phyloP scores from a whole-genome alignment of 2,797 vertebrate genomes.

The Eidolon dupreanum region DNA sequence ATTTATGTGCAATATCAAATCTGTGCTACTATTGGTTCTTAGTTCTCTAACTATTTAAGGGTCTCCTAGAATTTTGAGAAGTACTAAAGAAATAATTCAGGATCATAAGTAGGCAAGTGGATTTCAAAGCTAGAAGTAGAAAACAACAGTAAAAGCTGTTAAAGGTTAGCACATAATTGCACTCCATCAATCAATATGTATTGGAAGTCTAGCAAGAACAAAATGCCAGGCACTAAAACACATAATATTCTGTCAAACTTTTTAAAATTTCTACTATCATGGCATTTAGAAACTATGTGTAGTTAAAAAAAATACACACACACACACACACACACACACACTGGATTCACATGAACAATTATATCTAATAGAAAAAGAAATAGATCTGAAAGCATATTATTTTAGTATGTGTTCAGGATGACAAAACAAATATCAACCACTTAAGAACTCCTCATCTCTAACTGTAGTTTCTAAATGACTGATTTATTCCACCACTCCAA shows the following conservation, averaged over 20 bases:
- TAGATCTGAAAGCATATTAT: constrained; percentile 25
- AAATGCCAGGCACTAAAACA: background rate
- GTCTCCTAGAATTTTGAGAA: constrained; percentile 36
- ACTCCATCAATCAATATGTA: background rate
- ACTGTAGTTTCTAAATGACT: constrained; percentile 52
- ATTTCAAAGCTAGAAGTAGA: background rate
- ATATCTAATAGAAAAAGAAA: constrained; percentile 41
- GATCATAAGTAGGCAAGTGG: background rate
- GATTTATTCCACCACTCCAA: background rate
- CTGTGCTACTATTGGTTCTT: constrained; percentile 14
- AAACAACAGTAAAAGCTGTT: background rate
- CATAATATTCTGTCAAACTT: background rate
- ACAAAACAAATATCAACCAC: constrained; percentile 41
- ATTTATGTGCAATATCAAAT: constrained; percentile 24
- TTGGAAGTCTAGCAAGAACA: background rate
- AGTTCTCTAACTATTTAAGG: constrained; percentile 42
- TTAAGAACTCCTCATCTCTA: background rate
- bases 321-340: too few relatives aligned
- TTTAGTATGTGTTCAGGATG: constrained; percentile 40
- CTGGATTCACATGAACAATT: background rate
- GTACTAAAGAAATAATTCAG: constrained; percentile 30
- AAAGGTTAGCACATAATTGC: background rate
- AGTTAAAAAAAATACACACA: background rate
- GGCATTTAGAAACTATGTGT: background rate
- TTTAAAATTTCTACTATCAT: constrained; percentile 14